These are phyloP conservation scores for Bombycilla garrulus DNA, from an alignment of 2,113 vertebrate genomes.

Conservation along the genomic window DNA sequence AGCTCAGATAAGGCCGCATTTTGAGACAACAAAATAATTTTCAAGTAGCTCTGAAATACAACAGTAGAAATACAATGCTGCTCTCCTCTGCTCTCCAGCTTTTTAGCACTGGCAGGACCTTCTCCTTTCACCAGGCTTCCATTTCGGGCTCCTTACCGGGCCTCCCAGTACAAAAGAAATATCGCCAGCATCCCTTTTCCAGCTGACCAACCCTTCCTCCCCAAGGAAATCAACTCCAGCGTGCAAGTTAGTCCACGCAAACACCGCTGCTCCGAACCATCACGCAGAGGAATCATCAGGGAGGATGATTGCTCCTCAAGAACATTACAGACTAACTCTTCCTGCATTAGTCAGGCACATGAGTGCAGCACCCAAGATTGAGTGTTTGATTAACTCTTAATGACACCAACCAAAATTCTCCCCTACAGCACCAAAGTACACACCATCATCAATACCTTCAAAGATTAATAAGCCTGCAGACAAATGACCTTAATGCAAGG, in stretches of 20 bases:
- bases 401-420: background rate
- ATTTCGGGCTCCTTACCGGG: background rate
- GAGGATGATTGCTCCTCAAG: background rate
- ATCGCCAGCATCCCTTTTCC: background rate
- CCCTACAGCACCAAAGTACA: background rate
- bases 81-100: background rate
- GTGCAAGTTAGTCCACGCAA: fast-evolving
- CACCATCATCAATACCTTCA: background rate
- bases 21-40: background rate
- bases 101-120: background rate
- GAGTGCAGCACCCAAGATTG: background rate
- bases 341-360: background rate
- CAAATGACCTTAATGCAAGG: background rate
- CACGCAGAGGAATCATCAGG: fast-evolving
- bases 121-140: background rate
- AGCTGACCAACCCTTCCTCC: fast-evolving
- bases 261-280: fast-evolving
- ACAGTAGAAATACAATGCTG: fast-evolving
- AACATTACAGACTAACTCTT: background rate
- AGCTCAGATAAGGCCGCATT: background rate
- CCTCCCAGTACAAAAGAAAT: background rate
- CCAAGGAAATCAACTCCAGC: background rate
- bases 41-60: background rate
- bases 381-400: background rate
- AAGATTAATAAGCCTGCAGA: background rate